Conservation (phyloP, 92 coral and sea anemone genomes). For the Actinernus sp. region DNA sequence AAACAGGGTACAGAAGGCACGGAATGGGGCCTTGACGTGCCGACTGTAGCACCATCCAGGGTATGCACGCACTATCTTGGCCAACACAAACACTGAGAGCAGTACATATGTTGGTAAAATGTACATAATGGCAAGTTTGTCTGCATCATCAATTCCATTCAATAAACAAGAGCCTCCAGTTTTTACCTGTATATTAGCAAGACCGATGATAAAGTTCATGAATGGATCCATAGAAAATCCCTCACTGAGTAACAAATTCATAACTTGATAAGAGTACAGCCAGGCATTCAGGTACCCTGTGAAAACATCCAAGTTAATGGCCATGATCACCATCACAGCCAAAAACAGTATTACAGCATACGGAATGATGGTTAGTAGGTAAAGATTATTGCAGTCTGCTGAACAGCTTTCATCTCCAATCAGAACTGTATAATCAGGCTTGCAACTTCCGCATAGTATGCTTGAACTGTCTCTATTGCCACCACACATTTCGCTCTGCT, state of each 20-base stretch:
- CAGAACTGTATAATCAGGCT: conserved; percentile 42
- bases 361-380: conserved; percentile 64
- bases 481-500: conserved; percentile 27
- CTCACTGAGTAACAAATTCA: conserved; percentile 56
- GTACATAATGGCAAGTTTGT: conserved; percentile 75
- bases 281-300: conserved; percentile 96
- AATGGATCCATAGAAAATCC: conserved; percentile 68
- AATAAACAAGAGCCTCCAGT: conserved; percentile 59
- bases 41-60: conserved; percentile 85
- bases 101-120: conserved; percentile 74
- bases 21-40: conserved; percentile 77
- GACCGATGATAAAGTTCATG: conserved; percentile 64
- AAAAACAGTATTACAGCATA: conserved; percentile 47
- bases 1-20: conserved; percentile 91
- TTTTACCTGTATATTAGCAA: conserved; percentile 67
- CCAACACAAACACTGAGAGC: conserved; percentile 56
- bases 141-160: conserved; percentile 73
- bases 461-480: conserved; percentile 48
- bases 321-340: conserved; percentile 70
- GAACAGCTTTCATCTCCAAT: conserved; percentile 79
- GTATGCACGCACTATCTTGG: conserved; percentile 59
- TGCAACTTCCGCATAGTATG: conserved; percentile 87
- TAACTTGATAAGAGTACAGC: conserved; percentile 95
- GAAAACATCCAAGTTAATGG: conserved; percentile 77
- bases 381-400: conserved; percentile 38